Evolutionary conservation across 92 coral and sea anemone species (phyloP).

Genomic region (Diadumene lineata): DNA sequence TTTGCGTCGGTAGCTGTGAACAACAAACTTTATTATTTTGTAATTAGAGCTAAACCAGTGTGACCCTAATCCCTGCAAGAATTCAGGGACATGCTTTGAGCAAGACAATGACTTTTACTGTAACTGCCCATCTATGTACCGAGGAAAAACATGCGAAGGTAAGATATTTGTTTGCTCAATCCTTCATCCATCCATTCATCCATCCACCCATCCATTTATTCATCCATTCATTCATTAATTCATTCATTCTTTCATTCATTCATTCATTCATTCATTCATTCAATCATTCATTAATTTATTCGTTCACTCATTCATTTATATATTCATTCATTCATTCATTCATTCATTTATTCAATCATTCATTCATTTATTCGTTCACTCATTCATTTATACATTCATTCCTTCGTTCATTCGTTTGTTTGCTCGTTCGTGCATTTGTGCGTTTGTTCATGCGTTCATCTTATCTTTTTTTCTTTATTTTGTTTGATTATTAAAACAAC

Average conservation of each 20-base stretch:
- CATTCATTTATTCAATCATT: neutral
- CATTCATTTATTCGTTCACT: neutral
- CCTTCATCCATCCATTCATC: neutral
- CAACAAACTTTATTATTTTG: neutral
- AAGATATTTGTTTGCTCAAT: conserved; percentile 7
- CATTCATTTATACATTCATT: neutral
- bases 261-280: neutral
- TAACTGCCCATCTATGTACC: conserved; percentile 63
- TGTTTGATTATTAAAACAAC: too few species aligned
- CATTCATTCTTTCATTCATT: neutral
- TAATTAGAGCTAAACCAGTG: conserved; percentile 56
- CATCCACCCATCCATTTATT: neutral
- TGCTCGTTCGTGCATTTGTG: too few species aligned
- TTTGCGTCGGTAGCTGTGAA: neutral
- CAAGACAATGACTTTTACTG: conserved; percentile 66
- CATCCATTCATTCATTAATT: neutral
- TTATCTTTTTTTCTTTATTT: too few species aligned
- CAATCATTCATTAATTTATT: too few species aligned
- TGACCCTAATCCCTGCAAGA: conserved; percentile 87
- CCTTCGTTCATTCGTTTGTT: neutral
- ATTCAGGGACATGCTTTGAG: conserved; percentile 85
- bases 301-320: neutral
- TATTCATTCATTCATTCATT: neutral
- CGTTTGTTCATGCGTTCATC: too few species aligned
- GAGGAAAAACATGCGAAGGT: conserved; percentile 93